These are phyloP conservation scores for Paguma larvata DNA, from an alignment of 2,797 vertebrate species.

Conservation along the genomic window DNA sequence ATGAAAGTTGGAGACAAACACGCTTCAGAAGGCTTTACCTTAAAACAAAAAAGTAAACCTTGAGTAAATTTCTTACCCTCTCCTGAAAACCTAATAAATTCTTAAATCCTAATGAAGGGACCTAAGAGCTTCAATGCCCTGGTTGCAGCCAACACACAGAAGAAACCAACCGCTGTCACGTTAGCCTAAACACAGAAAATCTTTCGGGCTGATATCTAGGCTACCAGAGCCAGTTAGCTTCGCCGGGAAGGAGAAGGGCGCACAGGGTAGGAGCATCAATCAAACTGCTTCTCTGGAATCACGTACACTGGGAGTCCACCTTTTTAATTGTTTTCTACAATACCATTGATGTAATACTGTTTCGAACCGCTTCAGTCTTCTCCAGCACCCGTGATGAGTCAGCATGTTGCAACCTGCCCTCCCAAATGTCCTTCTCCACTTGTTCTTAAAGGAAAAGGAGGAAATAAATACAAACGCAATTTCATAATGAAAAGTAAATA, in stretches of 20 bases:
- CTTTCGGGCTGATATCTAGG: not conserved
- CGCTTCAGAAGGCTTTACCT: constrained; percentile 15
- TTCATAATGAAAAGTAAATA: constrained; percentile 3
- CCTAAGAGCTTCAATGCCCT: not conserved
- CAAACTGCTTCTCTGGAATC: not conserved
- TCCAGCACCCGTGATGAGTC: constrained; percentile 71
- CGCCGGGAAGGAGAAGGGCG: accelerated
- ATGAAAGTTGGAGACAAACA: constrained; percentile 20
- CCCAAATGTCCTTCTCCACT: constrained; percentile 61
- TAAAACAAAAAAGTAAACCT: not conserved
- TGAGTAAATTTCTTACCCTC: not conserved
- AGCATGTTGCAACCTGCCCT: constrained; percentile 19
- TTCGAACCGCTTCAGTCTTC: constrained; percentile 22
- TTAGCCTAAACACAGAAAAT: not conserved
- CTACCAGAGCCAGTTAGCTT: not conserved
- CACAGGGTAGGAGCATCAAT: not conserved
- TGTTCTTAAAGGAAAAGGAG: constrained; percentile 79
- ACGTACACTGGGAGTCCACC: not conserved
- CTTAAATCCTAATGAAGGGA: constrained; percentile 31
- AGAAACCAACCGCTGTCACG: not conserved
- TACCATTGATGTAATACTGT: constrained; percentile 1
- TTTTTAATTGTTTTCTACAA: constrained; percentile 33
- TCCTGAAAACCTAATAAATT: constrained; percentile 30
- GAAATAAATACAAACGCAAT: constrained; percentile 49
- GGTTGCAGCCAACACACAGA: not conserved